Evolutionary conservation across 2,888 invertebrate genomes (phyloP), one percentile per base, ranked within the genome.

Genomic region (Chaitophorus viminalis): DNA sequence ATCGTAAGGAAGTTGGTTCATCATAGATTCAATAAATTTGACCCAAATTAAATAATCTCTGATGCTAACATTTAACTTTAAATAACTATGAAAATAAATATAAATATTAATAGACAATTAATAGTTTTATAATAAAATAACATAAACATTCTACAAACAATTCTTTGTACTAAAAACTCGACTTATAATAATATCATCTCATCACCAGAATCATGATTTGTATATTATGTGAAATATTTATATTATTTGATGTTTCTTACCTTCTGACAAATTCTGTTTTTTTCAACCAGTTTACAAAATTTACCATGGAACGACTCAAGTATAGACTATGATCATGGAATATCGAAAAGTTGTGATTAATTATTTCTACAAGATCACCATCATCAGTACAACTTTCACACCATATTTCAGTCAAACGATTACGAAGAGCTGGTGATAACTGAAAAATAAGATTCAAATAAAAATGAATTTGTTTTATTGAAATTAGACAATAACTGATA

Each of bases 391-490:
- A 95, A 82, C 94, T 94, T 88, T 96, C 96, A 91, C 99, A 99
- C 99, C 99, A 99, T 91, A 99, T 97, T 93, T 99, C 99, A 0
- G 99, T 99, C 90, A 99, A 98, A 79, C 99, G 94, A 93, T 99
- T 99, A 82, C 99, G 93, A 82, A 99, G 92, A 0, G 99, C 99
- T 0, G 99, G 99, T 0, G 99, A 99, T 18, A 99, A 93, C 93
- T 94, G 90, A 29, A 91, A 25, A 46, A 86, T 2, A 46, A 0
- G n/a, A 46, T 86, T 14, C 9, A 87, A 33, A 82, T 52, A n/a
- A 39, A 68, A n/a, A 54, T 39, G 9, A 18, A 33, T 39, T 36
- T 17, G 54, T n/a, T 31, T n/a, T 25, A 54, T 74, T 33, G 3
- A 75, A 36, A 77, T 70, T 33, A 21, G 17, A 77, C 46, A 39